Evolutionary conservation across 2,113 vertebrate species (phyloP), one percentile per base, ranked within the genome.

Genomic region (Psammodynastes pulverulentus): DNA sequence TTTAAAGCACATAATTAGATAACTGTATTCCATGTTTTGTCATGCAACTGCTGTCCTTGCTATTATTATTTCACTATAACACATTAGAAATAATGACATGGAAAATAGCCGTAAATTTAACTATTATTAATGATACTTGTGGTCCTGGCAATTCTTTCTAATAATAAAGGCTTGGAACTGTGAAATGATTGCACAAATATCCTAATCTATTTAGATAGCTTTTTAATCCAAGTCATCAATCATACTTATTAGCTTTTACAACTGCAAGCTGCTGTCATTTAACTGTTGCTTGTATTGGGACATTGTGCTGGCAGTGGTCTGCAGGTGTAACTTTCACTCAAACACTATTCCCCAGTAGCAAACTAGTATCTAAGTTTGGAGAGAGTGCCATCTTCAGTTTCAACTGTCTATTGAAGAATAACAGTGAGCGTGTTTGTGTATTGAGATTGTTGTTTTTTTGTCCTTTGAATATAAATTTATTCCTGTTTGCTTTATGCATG

Each of bases 331-430:
- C 96, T 96, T 97, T 96, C 95, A 95, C 92, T 95, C 94, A 96
- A 93, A 92, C n/a, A 5, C 34, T 92, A 79, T 94, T 95, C 96
- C 93, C 86, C 94, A 94, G 92, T 86, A 67, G 92, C 39, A 87
- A 87, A 88, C 87, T 88, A 62, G 67, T 86, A 34, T 49, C 95
- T 93, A 87, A 85, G 49, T 87, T 96, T 96, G 96, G 97, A 97
- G 97, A 98, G 96, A 98, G 98, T 97, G 97, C 98, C 97, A 97
- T 98, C 98, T 98, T 98, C 97, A 98, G 98, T 97, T 95, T 54
- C 95, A 88, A 3, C 3, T 92, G 91, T 92, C 88, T 24, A 1
- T 1, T 24, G 0, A 91, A 88, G 91, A 86, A 45, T 72, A 89
- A 89, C 12, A 2, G 84, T 91, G 87, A 94, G 67, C 45, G 92